Evolutionary conservation across 1,140 invertebrate genomes (phyloP).

Genomic region (Drosophila sulfurigaster): DNA sequence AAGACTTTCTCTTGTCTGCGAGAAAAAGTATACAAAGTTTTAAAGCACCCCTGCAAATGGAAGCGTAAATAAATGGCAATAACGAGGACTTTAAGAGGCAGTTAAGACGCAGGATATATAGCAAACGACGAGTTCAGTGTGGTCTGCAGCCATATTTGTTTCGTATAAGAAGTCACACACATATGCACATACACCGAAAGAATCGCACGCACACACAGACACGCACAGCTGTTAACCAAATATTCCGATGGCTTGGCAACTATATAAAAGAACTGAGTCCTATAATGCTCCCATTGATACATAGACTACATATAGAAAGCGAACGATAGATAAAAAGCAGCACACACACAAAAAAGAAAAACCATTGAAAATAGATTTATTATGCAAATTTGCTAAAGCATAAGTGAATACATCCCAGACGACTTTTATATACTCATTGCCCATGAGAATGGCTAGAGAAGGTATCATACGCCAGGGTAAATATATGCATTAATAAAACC

Average conservation of each 20-base stretch:
- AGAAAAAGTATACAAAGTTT: slow-evolving; percentile 21
- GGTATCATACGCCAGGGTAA: neutral
- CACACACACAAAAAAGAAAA: slow-evolving; percentile 46
- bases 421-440: slow-evolving; percentile 5
- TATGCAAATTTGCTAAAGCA: slow-evolving; percentile 77
- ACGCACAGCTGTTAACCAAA: slow-evolving; percentile 61
- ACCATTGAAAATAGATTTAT: slow-evolving; percentile 83
- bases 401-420: slow-evolving; percentile 64
- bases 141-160: slow-evolving; percentile 1
- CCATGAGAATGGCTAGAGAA: neutral
- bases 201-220: slow-evolving; percentile 16
- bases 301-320: slow-evolving; percentile 32
- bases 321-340: slow-evolving; percentile 51
- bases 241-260: slow-evolving; percentile 53
- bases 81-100: slow-evolving; percentile 50
- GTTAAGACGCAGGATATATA: slow-evolving; percentile 47
- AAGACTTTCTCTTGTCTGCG: slow-evolving; percentile 3
- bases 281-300: slow-evolving; percentile 66
- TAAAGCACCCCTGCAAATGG: slow-evolving; percentile 9
- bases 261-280: slow-evolving; percentile 52
- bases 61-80: slow-evolving; percentile 49
- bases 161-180: slow-evolving; percentile 49
- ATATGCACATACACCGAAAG: slow-evolving; percentile 11
- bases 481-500: neutral
- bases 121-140: slow-evolving; percentile 14